These are phyloP conservation scores for Pectinophora gossypiella DNA, from an alignment of 1,140 invertebrate species.

Conservation along the genomic window DNA sequence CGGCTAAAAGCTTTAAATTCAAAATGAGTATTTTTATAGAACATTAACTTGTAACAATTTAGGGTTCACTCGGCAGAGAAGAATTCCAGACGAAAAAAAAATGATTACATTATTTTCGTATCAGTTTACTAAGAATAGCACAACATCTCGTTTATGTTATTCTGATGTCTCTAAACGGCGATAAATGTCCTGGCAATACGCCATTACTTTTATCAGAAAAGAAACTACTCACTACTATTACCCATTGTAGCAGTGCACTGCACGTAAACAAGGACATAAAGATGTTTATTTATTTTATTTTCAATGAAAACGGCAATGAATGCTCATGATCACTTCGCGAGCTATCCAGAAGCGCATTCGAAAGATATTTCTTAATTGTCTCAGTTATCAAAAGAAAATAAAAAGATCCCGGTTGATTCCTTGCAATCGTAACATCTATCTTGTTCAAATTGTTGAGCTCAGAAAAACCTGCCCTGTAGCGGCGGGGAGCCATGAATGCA, in stretches of 20 bases:
- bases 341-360: neutral
- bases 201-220: conserved; percentile 3
- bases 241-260: neutral
- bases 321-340: neutral
- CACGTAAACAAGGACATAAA: neutral
- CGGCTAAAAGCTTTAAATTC: conserved; percentile 42
- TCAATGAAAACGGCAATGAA: neutral
- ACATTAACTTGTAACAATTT: conserved; percentile 25
- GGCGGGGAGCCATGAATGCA: conserved; percentile 36
- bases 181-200: conserved; percentile 2
- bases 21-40: conserved; percentile 47
- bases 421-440: too few relatives aligned
- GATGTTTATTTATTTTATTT: neutral
- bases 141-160: neutral
- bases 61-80: conserved; percentile 19
- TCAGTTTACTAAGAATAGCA: neutral
- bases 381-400: too few relatives aligned
- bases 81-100: too few relatives aligned
- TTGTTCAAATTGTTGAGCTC: neutral
- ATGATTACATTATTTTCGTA: too few relatives aligned
- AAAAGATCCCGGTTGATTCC: too few relatives aligned
- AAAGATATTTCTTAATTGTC: too few relatives aligned
- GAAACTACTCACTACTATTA: neutral
- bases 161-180: neutral
- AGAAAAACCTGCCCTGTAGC: neutral